Conservation (phyloP, 35 echinoderm and acorn worm species). For the Ptychodera flava region DNA sequence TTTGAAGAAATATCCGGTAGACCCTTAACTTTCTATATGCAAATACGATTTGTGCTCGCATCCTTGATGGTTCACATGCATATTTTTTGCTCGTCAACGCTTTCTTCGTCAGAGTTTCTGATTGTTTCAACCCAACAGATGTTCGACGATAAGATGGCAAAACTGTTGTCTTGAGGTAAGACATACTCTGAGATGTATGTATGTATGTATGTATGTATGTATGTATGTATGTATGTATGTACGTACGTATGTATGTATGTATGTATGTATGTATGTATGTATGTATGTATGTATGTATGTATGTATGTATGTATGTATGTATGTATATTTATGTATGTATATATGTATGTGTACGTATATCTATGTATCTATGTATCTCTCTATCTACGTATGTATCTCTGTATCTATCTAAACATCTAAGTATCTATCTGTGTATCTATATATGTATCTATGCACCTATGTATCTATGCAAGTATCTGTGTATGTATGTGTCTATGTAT, state of each 20-base stretch:
- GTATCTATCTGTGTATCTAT: neutral
- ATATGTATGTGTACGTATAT: neutral
- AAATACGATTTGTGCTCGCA: too few relatives aligned
- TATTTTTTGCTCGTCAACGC: too few relatives aligned
- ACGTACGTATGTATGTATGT: neutral
- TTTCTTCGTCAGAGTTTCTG: too few relatives aligned
- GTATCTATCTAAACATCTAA: neutral
- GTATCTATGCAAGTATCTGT: neutral
- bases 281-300: slow-evolving; percentile 2
- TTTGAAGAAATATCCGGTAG: too few relatives aligned
- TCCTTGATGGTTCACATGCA: too few relatives aligned
- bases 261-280: slow-evolving; percentile 2
- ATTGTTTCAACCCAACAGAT: too few relatives aligned
- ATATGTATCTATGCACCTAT: neutral
- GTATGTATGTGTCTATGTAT: neutral
- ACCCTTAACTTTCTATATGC: too few relatives aligned
- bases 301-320: neutral
- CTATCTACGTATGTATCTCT: neutral
- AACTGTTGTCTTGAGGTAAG: too few relatives aligned
- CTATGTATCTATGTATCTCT: neutral
- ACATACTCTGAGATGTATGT: neutral
- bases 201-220: slow-evolving; percentile 2
- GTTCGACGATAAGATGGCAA: too few relatives aligned
- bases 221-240: slow-evolving; percentile 2
- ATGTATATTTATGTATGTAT: neutral